Evolutionary conservation across 64 coral and sea anemone species (phyloP).

Genomic region (Dendrophyllia cribrosa): DNA sequence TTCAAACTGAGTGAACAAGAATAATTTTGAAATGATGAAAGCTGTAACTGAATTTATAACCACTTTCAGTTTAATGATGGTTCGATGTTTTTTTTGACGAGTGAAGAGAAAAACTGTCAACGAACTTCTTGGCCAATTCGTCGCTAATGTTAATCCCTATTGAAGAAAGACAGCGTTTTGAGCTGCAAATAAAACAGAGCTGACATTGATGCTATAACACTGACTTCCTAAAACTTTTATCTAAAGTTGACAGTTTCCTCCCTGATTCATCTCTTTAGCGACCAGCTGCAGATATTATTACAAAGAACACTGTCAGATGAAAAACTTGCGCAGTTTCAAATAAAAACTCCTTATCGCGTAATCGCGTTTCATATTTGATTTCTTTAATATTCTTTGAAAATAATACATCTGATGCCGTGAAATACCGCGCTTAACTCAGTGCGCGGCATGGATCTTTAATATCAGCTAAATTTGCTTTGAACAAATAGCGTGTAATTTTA

Average conservation of each 20-base stretch:
- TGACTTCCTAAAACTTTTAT: background rate
- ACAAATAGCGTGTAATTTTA: background rate
- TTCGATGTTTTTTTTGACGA: no score
- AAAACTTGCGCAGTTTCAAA: background rate
- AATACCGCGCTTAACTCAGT: no score
- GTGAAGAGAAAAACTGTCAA: no score
- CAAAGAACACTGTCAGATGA: background rate
- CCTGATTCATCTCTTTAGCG: background rate
- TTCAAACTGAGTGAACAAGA: no score
- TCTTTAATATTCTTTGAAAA: background rate
- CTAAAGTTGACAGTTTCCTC: slow-evolving; percentile 9
- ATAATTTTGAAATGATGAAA: no score
- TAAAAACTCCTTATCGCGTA: background rate
- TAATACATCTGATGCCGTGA: background rate
- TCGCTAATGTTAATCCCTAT: no score
- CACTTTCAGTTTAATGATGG: no score
- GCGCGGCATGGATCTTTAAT: no score
- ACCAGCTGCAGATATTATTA: background rate
- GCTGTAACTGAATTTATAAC: no score
- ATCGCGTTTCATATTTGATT: background rate
- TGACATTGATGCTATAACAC: background rate
- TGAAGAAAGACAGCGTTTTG: background rate
- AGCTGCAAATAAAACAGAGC: background rate
- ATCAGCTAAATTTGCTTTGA: background rate
- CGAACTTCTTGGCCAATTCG: no score